Evolutionary conservation across 2,113 vertebrate genomes (phyloP).

Genomic region (Pandion haliaetus): DNA sequence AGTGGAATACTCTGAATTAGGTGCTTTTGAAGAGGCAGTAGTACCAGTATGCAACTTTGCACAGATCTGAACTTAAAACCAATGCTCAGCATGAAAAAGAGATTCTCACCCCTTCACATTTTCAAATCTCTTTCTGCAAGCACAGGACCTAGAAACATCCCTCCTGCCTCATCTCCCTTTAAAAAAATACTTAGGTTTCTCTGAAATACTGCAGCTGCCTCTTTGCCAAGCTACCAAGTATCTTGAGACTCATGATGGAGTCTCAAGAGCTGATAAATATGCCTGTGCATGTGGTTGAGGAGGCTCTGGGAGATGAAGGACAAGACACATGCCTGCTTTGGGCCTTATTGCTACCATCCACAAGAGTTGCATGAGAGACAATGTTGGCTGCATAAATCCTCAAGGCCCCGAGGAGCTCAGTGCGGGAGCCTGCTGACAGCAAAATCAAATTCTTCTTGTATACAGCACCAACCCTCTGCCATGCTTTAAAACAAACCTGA

Average conservation of each 20-base stretch:
- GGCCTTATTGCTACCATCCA: neutral
- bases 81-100: neutral
- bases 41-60: neutral
- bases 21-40: neutral
- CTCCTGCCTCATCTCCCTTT: neutral
- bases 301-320: neutral
- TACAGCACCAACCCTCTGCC: neutral
- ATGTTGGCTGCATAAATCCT: neutral
- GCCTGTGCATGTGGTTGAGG: neutral
- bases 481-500: neutral
- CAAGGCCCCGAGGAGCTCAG: fast-evolving
- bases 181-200: neutral
- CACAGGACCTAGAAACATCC: neutral
- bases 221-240: neutral
- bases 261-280: neutral
- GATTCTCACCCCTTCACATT: neutral
- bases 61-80: neutral
- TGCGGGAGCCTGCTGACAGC: neutral
- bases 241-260: neutral
- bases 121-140: neutral
- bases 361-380: neutral
- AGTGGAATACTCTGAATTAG: neutral
- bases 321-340: neutral
- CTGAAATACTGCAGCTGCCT: neutral
- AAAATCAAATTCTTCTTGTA: neutral